phyloP scores from a whole-genome alignment of 2,888 invertebrate species.

The Ornithoptera priamus region DNA sequence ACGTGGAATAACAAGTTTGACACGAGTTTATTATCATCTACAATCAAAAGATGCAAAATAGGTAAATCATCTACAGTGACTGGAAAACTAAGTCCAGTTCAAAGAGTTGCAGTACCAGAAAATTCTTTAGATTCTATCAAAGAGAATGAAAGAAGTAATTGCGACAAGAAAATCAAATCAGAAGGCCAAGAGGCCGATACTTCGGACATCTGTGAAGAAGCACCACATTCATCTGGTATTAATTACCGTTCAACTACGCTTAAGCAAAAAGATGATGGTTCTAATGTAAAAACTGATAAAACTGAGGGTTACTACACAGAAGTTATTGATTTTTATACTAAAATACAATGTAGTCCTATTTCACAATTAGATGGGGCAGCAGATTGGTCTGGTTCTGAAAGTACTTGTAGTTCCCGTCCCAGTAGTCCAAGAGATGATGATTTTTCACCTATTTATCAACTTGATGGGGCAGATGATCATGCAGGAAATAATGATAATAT shows the following conservation, averaged over 20 bases:
- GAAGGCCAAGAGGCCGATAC: conserved; percentile 48
- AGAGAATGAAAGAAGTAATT: conserved; percentile 48
- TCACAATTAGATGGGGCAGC: conserved; percentile 86
- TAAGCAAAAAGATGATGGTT: conserved; percentile 63
- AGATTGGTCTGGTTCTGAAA: conserved; percentile 82
- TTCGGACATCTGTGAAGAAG: conserved; percentile 59
- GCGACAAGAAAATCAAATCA: conserved; percentile 62
- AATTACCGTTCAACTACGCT: conserved; percentile 66
- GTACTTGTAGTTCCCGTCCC: conserved; percentile 71
- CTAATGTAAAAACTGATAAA: conserved; percentile 61
- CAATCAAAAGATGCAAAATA: conserved; percentile 85
- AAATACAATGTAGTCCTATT: conserved; percentile 79
- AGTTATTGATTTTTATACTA: conserved; percentile 77
- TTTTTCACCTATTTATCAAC: conserved; percentile 81
- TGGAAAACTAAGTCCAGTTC: conserved; percentile 69
- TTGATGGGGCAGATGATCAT: conserved; percentile 86
- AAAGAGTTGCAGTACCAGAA: conserved; percentile 54
- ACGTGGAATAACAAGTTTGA: conserved; percentile 86
- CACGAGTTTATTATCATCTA: conserved; percentile 78
- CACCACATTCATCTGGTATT: conserved; percentile 69
- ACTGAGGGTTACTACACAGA: conserved; percentile 70
- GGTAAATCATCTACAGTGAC: conserved; percentile 69
- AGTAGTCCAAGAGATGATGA: conserved; percentile 63
- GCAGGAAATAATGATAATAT: conserved; percentile 57
- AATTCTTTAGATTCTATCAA: conserved; percentile 62